Evolutionary conservation across 2,797 vertebrate species (phyloP).

Genomic region (Labroides dimidiatus): DNA sequence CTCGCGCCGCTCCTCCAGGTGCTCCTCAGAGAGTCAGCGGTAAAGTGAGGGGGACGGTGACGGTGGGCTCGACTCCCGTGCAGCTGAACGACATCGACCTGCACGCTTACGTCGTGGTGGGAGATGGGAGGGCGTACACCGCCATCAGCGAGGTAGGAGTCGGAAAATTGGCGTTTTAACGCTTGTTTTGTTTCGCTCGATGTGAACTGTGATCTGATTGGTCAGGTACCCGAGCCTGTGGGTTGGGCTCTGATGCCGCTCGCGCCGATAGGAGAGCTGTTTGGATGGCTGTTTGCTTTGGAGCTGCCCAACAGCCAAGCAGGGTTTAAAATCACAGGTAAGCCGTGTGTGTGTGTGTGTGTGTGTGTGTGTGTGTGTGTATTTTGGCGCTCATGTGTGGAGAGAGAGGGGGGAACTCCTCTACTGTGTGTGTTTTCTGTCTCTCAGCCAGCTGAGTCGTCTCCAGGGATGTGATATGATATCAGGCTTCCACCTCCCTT

Average conservation of each 20-base stretch:
- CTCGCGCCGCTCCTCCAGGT: constrained; percentile 77
- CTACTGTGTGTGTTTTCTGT: constrained; percentile 17
- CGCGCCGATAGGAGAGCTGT: constrained; percentile 90
- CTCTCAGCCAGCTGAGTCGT: constrained; percentile 72
- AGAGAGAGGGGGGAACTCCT: constrained; percentile 47
- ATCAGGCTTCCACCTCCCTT: constrained; percentile 61
- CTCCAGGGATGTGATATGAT: constrained; percentile 70
- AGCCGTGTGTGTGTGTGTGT: constrained; percentile 46
- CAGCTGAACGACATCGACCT: constrained; percentile 87
- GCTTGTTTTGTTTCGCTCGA: too few species aligned
- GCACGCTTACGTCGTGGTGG: constrained; percentile 93
- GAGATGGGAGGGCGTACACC: constrained; percentile 92
- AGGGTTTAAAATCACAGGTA: constrained; percentile 93
- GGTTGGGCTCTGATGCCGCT: constrained; percentile 92
- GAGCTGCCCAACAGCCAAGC: constrained; percentile 91
- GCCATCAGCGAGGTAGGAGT: constrained; percentile 88
- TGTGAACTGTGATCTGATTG: constrained; percentile 9
- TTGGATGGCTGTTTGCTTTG: constrained; percentile 96
- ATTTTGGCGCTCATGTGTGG: constrained; percentile 24
- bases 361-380: constrained; percentile 18
- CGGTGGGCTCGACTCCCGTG: constrained; percentile 83
- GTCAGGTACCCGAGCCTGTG: constrained; percentile 85
- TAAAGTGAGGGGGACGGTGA: constrained; percentile 90
- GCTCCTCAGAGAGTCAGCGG: constrained; percentile 94
- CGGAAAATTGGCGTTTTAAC: background rate